Evolutionary conservation across 2,888 invertebrate species (phyloP).

Genomic region (Dorcus hopei): DNA sequence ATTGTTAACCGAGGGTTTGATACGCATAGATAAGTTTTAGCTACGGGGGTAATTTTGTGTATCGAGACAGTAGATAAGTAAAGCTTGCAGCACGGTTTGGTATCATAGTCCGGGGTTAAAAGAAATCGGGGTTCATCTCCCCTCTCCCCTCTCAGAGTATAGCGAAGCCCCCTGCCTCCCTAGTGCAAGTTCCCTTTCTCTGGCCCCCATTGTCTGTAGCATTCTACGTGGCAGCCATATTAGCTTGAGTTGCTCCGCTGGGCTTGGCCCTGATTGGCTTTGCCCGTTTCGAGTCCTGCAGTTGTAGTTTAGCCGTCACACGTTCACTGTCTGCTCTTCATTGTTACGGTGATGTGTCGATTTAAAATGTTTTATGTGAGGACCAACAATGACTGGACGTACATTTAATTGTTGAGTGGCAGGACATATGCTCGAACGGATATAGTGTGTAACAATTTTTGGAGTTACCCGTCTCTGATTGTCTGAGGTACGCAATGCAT

Average conservation of each 20-base stretch:
- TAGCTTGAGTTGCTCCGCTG: constrained; percentile 50
- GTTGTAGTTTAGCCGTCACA: constrained; percentile 40
- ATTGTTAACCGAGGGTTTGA: constrained; percentile 9
- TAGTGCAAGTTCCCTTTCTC: constrained; percentile 47
- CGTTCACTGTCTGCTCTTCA: constrained; percentile 32
- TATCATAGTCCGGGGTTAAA: constrained; percentile 42
- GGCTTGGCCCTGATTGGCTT: constrained; percentile 52
- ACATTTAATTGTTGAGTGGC: constrained; percentile 33
- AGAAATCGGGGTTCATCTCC: constrained; percentile 39
- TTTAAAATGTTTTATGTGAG: constrained; percentile 38
- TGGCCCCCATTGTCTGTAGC: constrained; percentile 46
- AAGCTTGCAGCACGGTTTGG: constrained; percentile 11
- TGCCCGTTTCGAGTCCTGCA: constrained; percentile 47
- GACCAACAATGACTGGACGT: constrained; percentile 35
- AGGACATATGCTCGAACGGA: constrained; percentile 26
- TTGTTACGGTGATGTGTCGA: constrained; percentile 37
- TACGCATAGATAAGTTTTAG: constrained; percentile 15
- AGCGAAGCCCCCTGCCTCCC: constrained; percentile 34
- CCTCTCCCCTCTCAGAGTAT: constrained; percentile 19
- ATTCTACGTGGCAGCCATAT: constrained; percentile 51
- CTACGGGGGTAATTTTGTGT: constrained; percentile 11
- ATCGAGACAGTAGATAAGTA: constrained; percentile 11
- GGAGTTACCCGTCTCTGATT: constrained; percentile 11
- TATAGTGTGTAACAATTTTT: constrained; percentile 14
- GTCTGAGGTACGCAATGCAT: constrained; percentile 13